Conservation (phyloP, 2,888 invertebrate genomes). For the Andrena hattorfiana region DNA sequence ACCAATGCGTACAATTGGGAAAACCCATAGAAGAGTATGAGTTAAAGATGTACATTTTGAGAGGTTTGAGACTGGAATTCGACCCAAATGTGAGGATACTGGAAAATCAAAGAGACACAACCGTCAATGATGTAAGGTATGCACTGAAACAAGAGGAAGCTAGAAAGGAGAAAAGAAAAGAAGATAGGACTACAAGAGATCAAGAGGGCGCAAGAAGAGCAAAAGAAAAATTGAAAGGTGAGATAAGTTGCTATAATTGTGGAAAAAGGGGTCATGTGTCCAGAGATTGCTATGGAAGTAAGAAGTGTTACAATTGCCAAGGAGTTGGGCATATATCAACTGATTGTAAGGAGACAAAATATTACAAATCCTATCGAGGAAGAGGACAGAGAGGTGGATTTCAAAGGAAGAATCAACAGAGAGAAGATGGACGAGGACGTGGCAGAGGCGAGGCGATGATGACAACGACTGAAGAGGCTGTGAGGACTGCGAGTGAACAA, state of each 20-base stretch:
- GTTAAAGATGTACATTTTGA: slow-evolving; percentile 23
- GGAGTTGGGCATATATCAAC: slow-evolving; percentile 5
- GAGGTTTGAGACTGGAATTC: slow-evolving; percentile 5
- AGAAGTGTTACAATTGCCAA: slow-evolving; percentile 31
- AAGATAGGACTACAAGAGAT: not conserved
- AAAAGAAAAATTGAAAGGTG: slow-evolving; percentile 3
- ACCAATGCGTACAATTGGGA: slow-evolving; percentile 18
- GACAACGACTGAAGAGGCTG: slow-evolving; percentile 6
- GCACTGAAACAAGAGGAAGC: slow-evolving; percentile 29
- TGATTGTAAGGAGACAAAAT: not conserved
- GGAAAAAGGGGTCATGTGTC: slow-evolving; percentile 17
- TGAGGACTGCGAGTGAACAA: slow-evolving; percentile 1
- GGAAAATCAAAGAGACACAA: not conserved
- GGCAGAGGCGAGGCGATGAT: slow-evolving; percentile 15
- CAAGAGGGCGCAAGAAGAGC: not conserved
- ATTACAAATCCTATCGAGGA: not conserved
- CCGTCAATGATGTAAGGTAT: slow-evolving; percentile 2
- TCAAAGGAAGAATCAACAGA: not conserved
- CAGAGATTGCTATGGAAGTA: not conserved
- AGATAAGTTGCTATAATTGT: slow-evolving; percentile 26
- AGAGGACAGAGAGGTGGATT: slow-evolving; percentile 2
- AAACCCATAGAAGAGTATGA: slow-evolving; percentile 17
- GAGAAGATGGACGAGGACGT: not conserved
- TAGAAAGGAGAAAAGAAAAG: not conserved
- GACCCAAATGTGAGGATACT: slow-evolving; percentile 23